These are phyloP conservation scores for Diadophis punctatus DNA, from an alignment of 2,113 vertebrate genomes.

Conservation along the genomic window DNA sequence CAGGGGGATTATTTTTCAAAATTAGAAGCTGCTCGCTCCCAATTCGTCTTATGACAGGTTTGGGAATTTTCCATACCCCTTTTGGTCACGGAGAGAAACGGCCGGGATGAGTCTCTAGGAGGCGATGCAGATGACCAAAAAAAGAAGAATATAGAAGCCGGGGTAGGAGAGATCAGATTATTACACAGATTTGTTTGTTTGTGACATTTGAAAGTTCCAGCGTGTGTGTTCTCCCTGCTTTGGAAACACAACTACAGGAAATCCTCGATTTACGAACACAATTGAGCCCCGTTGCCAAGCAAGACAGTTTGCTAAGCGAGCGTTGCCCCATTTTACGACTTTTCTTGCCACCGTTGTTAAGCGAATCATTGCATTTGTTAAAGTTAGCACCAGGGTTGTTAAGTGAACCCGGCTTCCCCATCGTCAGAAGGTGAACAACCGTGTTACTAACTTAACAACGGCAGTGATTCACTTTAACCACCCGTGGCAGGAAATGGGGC, in stretches of 20 bases:
- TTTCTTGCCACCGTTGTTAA: no score
- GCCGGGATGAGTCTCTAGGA: background rate
- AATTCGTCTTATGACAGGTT: background rate
- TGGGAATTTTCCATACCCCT: background rate
- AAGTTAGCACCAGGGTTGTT: no score
- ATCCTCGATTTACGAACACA: no score
- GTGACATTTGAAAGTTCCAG: background rate
- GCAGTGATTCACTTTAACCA: background rate
- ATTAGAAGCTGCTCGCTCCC: background rate
- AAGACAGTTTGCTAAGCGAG: no score
- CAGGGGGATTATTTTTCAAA: background rate
- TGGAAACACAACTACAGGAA: background rate
- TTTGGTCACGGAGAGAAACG: background rate
- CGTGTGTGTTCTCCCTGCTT: background rate
- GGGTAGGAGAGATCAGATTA: background rate
- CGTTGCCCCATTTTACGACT: no score
- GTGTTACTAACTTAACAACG: background rate
- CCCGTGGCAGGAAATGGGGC: background rate
- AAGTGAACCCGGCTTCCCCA: no score
- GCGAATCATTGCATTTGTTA: no score
- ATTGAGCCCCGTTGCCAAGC: no score
- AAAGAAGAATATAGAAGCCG: background rate
- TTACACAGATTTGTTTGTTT: background rate
- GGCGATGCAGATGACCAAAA: background rate
- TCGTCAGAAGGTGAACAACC: background rate